Evolutionary conservation across 2,113 vertebrate genomes (phyloP), one percentile per base, ranked within the genome.

Genomic region (Leucoraja erinaceus): DNA sequence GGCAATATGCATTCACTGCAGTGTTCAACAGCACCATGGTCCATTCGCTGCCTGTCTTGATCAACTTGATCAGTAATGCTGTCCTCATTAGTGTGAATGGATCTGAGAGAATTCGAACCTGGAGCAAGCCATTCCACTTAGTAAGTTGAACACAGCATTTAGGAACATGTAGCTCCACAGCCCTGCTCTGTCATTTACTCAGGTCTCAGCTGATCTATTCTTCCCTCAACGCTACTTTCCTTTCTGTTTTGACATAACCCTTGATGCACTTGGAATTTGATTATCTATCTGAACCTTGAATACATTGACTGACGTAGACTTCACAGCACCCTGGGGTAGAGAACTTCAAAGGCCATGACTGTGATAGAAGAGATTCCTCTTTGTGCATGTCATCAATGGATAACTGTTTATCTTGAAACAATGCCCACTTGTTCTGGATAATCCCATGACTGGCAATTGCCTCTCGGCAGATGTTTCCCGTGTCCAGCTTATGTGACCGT

Each of bases 11-110:
- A 66, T 99, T 98, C 94, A 95, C 93, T 2, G 75, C 97, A 66
- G 79, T 97, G 0, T 98, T 98, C 95, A 99, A 99, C 95, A 98
- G 97, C 90, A 98, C 98, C 93, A 98, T 98, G 54, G 97, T 99
- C 79, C 98, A 99, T 94, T 98, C 98, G n/a, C 90, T 99, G 93
- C 98, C 98, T 0, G 97, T 99, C 94, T 93, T 97, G 56, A 97
- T 99, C 93, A 99, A 98, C 25, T 93, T 98, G 0, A 97, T 99
- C 78, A 99, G 98, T 95, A 99, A 99, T 38, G 96, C 97, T 5
- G 95, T 99, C 2, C 97, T 99, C 1, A 95, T 94, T 93, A 95
- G 94, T 3, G 94, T 97, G 22, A 98, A 99, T 0, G 96, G 97
- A 5, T 97, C 97, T 0, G 97, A 98, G 68, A 97, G 38, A 59